These are phyloP conservation scores for Tachysurus fulvidraco DNA, from an alignment of 2,113 vertebrate genomes.

Conservation along the genomic window DNA sequence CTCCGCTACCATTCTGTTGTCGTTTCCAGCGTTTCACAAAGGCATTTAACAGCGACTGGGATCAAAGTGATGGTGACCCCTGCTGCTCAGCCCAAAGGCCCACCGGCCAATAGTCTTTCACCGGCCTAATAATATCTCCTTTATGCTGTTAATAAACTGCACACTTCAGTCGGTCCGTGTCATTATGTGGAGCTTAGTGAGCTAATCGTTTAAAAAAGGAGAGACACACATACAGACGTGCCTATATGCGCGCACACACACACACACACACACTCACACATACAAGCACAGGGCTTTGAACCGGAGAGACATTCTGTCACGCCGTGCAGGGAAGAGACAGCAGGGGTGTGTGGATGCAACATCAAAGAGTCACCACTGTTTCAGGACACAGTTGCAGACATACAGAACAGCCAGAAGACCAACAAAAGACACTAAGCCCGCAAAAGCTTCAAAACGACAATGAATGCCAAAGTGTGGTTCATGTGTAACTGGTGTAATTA, in stretches of 20 bases:
- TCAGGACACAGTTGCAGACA: constrained; percentile 38
- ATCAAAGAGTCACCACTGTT: constrained; percentile 83
- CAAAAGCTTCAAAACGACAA: constrained; percentile 10
- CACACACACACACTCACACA: background rate
- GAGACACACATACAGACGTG: constrained; percentile 69
- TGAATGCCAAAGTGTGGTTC: constrained; percentile 1
- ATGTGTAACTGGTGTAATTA: background rate
- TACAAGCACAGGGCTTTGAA: constrained; percentile 73
- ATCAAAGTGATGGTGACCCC: constrained; percentile 83
- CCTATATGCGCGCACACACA: background rate
- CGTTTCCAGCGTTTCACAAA: constrained; percentile 80
- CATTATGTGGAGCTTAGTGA: constrained; percentile 87
- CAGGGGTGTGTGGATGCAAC: constrained; percentile 61
- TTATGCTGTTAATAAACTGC: constrained; percentile 92
- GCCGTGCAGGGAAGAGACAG: constrained; percentile 69
- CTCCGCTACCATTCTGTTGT: constrained; percentile 78
- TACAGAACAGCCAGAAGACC: constrained; percentile 28
- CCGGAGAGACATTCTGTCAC: constrained; percentile 85
- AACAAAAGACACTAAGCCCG: constrained; percentile 22
- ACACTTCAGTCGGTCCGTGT: constrained; percentile 87
- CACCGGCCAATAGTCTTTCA: constrained; percentile 77
- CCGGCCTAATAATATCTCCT: constrained; percentile 87
- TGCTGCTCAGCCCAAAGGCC: constrained; percentile 83
- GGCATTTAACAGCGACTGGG: constrained; percentile 89
- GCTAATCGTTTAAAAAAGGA: constrained; percentile 88